Evolutionary conservation across 2,113 vertebrate genomes (phyloP), one percentile per base, ranked within the genome.

Genomic region (Tor tambroides): DNA sequence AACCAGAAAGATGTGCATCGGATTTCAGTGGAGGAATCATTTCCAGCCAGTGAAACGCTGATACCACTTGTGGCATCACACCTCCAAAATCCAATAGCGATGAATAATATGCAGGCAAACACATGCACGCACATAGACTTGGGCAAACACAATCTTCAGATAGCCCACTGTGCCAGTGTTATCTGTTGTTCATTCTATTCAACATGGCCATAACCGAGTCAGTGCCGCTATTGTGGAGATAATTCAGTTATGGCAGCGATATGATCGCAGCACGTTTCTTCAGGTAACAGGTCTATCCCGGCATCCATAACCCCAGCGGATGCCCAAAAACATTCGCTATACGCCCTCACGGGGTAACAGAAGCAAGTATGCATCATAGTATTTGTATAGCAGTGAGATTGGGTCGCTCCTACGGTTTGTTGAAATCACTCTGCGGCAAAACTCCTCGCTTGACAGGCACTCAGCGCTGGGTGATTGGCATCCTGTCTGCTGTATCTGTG

Each of bases 121-220:
- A 51, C 41, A 71, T 63, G 71, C 80, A 81, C 41, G 15, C 38
- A 54, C 38, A 67, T 23, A 67, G 35, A 82, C 80, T 46, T 46
- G 41, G n/a, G 43, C 43, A 71, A 67, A 83, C 28, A 83, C 81
- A 83, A 81, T 81, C 59, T 65, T 81, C 56, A 65, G 59, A 81
- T 65, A 35, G 80, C 63, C 28, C 41, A 83, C 63, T 71, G 80
- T 69, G 63, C 43, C 43, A 83, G 41, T 10, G 43, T 35, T 83
- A 83, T 83, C 80, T 54, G 49, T 54, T 21, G 63, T 69, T 71
- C 80, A 67, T 83, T 83, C 80, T 30, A 83, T 83, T 83, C 80
- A 67, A 83, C 80, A 71, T 35, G 63, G 63, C 41, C 63, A 17
- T 83, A 71, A 83, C 63, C 19, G 63, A 83, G 63, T 83, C 80